Percentiles rank a stretch among this genome's conserved stretches.
These are phyloP conservation scores for Rhipidura dahli DNA, from an alignment of 2,113 vertebrate species.

Conservation along the genomic window DNA sequence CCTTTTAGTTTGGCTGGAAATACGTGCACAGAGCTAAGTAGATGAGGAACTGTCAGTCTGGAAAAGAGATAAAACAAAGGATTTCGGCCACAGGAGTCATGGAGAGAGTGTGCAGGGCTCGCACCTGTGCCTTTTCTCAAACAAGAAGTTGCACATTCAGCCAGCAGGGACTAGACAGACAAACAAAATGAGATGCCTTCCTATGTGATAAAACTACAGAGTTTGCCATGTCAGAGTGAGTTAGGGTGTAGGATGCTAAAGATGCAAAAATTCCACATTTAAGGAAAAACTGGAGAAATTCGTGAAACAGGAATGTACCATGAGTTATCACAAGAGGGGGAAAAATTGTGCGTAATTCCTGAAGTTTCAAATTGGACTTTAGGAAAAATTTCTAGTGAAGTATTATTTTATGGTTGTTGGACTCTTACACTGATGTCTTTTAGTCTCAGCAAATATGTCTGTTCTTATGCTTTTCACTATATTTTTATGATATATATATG, in stretches of 20 bases:
- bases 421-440: not conserved
- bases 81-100: not conserved
- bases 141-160: not conserved
- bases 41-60: not conserved
- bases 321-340: not conserved
- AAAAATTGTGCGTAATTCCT: not conserved
- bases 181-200: not conserved
- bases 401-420: not conserved
- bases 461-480: not conserved
- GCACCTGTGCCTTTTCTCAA: not conserved
- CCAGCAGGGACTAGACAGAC: accelerated
- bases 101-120: not conserved
- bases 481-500: not conserved
- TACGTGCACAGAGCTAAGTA: accelerated
- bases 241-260: not conserved
- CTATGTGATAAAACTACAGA: not conserved
- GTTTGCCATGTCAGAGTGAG: not conserved
- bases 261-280: not conserved
- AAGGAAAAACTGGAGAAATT: not conserved
- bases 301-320: not conserved
- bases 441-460: not conserved
- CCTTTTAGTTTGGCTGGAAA: not conserved
- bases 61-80: not conserved
- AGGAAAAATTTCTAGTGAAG: not conserved
- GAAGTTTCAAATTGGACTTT: not conserved